Evolutionary conservation across 2,113 vertebrate species (phyloP).

Genomic region (Phoenicopterus ruber): DNA sequence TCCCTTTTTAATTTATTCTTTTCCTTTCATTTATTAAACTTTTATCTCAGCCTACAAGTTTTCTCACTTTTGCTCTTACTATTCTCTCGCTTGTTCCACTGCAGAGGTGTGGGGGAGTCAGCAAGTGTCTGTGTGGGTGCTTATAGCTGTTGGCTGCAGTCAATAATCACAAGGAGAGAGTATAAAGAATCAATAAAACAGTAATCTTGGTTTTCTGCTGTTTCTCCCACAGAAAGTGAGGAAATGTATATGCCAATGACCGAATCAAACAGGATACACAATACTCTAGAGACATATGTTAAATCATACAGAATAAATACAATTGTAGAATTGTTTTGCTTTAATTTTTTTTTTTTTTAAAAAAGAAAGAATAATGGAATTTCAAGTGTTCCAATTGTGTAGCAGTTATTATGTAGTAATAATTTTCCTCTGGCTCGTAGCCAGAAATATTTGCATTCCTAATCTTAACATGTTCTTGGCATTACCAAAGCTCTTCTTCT

Average conservation of each 20-base stretch:
- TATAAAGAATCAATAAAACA: background rate
- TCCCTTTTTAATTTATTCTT: background rate
- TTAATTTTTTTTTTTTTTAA: background rate
- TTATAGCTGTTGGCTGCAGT: background rate
- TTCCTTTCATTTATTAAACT: background rate
- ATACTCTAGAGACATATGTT: background rate
- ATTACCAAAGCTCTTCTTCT: background rate
- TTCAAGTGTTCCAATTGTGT: background rate
- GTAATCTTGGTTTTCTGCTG: background rate
- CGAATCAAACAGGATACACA: background rate
- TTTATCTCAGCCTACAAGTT: background rate
- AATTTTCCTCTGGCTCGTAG: background rate
- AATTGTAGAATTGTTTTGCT: background rate
- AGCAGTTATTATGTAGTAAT: background rate
- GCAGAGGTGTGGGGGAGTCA: background rate
- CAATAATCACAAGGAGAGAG: background rate
- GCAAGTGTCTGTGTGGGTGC: background rate
- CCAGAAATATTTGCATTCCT: background rate
- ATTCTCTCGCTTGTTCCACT: background rate
- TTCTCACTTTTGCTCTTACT: background rate
- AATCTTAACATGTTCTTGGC: background rate
- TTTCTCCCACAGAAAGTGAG: background rate
- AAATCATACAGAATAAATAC: background rate
- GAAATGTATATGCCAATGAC: background rate
- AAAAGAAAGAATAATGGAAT: background rate